These are phyloP conservation scores for Caenorhabditis panamensis DNA, from an alignment of 2,888 invertebrate species.

Conservation along the genomic window DNA sequence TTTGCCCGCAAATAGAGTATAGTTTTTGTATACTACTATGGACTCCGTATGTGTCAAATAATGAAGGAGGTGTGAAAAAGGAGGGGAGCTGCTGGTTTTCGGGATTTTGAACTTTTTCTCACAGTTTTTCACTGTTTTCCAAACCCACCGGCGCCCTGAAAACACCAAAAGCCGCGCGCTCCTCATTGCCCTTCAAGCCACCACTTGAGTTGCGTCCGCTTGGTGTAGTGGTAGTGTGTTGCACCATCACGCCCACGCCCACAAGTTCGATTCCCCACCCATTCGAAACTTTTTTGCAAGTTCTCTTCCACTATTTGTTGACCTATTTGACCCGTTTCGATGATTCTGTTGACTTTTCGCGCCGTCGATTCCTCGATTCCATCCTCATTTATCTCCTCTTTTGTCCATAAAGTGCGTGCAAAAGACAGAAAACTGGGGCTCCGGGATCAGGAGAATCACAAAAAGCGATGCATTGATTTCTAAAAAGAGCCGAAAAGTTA, in stretches of 20 bases:
- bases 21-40: not conserved
- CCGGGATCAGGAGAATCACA: not conserved
- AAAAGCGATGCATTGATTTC: too few species aligned
- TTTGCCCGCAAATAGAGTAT: not conserved
- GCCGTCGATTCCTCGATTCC: not conserved
- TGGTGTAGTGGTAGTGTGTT: not conserved
- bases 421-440: conserved; percentile 1
- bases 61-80: not conserved
- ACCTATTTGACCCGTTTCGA: not conserved
- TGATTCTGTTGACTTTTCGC: conserved; percentile 6
- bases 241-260: not conserved
- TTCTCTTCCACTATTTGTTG: not conserved
- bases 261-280: not conserved
- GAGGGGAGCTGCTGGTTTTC: not conserved
- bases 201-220: not conserved
- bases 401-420: conserved; percentile 9
- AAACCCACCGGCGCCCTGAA: not conserved
- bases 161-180: not conserved
- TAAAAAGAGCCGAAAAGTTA: too few species aligned
- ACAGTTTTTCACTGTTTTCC: too few species aligned
- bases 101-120: not conserved
- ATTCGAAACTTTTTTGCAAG: not conserved
- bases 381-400: not conserved
- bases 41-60: too few species aligned
- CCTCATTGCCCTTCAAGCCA: not conserved